A percentile compares a stretch with the other conserved stretches of the same genome.
Conservation (phyloP, 2,797 vertebrate species). For the Poecilia wingei region DNA sequence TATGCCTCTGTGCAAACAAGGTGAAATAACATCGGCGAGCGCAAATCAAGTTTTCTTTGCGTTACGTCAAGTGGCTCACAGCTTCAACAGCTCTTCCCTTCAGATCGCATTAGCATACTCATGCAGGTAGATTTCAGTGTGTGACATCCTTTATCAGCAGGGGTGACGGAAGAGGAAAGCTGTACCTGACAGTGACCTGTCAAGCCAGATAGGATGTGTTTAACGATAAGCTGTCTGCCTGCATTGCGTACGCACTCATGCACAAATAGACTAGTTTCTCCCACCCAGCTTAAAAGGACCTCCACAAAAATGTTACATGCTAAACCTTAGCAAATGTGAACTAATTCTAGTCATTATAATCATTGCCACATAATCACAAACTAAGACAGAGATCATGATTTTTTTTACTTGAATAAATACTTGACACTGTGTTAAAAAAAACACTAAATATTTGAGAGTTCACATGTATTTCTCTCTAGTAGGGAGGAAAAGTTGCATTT, state of each 20-base stretch:
- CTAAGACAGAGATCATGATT: neutral
- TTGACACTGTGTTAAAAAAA: neutral
- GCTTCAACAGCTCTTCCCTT: slow-evolving; percentile 75
- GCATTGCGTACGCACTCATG: slow-evolving; percentile 54
- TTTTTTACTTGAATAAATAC: neutral
- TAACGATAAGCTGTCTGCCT: slow-evolving; percentile 81
- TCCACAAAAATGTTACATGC: slow-evolving; percentile 70
- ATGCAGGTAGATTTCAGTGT: slow-evolving; percentile 76
- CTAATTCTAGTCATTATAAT: slow-evolving; percentile 16
- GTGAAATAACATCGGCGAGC: slow-evolving; percentile 33
- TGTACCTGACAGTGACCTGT: slow-evolving; percentile 83
- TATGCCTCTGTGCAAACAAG: slow-evolving; percentile 43
- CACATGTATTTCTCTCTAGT: neutral
- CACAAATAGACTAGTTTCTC: slow-evolving; percentile 47
- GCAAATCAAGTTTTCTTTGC: slow-evolving; percentile 52
- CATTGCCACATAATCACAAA: neutral
- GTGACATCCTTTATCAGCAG: slow-evolving; percentile 75
- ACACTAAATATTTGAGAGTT: no score
- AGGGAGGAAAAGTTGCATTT: neutral
- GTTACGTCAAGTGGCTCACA: slow-evolving; percentile 55
- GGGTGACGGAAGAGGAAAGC: slow-evolving; percentile 70
- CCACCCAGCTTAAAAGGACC: slow-evolving; percentile 54
- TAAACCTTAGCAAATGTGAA: slow-evolving; percentile 26
- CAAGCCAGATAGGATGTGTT: slow-evolving; percentile 81
- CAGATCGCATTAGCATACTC: slow-evolving; percentile 79